These are phyloP conservation scores for Muraenolepis orangiensis DNA, from an alignment of 2,797 vertebrate genomes.

Conservation along the genomic window DNA sequence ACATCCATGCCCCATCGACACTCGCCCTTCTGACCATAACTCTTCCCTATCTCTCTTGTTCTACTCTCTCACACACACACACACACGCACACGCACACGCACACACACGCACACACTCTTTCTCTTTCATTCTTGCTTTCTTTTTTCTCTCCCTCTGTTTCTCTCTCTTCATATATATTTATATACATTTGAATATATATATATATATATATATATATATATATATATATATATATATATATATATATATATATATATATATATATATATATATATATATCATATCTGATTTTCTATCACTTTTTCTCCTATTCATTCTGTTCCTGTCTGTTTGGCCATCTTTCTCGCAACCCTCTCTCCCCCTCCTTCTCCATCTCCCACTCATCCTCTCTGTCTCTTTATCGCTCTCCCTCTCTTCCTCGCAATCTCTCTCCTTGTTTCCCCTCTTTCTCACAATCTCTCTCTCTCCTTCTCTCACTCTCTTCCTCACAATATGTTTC, in stretches of 20 bases:
- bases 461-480: conserved; percentile 38
- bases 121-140: too few relatives aligned
- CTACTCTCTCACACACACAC: too few relatives aligned
- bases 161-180: too few relatives aligned
- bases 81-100: too few relatives aligned
- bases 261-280: too few relatives aligned
- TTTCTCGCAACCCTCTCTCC: too few relatives aligned
- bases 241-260: too few relatives aligned
- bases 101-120: too few relatives aligned
- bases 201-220: too few relatives aligned
- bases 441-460: conserved; percentile 42
- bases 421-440: conserved; percentile 6
- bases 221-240: too few relatives aligned
- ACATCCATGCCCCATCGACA: conserved; percentile 15
- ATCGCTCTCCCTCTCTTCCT: conserved; percentile 44
- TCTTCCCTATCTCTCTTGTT: not conserved
- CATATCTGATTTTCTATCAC: not conserved
- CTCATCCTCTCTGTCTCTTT: conserved; percentile 32
- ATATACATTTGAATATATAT: too few relatives aligned
- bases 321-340: conserved; percentile 15
- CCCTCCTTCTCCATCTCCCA: conserved; percentile 22
- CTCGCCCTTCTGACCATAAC: not conserved
- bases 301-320: conserved; percentile 7
- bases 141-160: too few relatives aligned
- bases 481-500: conserved; percentile 40